Conservation (phyloP, 2,113 vertebrate species). For the Stegostoma tigrinum region DNA sequence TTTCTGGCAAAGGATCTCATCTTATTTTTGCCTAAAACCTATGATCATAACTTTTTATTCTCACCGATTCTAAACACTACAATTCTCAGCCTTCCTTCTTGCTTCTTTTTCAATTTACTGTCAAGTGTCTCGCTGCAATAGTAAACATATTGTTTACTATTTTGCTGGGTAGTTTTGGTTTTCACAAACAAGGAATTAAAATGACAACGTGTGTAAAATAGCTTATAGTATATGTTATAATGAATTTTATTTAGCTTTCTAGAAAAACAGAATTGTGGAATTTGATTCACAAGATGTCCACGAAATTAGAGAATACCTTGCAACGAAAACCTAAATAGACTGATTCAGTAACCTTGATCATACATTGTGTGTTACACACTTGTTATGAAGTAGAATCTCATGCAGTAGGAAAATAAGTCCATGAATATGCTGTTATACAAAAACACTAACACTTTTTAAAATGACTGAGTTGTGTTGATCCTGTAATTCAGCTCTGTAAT, state of each 20-base stretch:
- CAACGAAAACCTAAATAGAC: not conserved
- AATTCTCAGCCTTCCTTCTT: not conserved
- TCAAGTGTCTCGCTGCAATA: not conserved
- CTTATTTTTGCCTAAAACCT: not conserved
- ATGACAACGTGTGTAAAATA: not conserved
- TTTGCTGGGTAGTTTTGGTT: not conserved
- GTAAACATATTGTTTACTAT: not conserved
- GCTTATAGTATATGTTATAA: not conserved
- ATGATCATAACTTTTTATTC: not conserved
- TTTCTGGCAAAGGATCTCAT: not conserved
- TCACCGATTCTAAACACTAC: not conserved
- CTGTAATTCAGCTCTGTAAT: not conserved
- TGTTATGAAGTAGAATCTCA: not conserved
- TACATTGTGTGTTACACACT: not conserved
- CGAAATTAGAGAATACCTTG: not conserved
- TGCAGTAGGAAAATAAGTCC: not conserved
- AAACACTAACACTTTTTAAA: not conserved
- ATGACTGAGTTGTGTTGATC: not conserved
- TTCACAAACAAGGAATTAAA: not conserved
- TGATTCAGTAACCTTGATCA: not conserved
- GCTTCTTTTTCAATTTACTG: not conserved
- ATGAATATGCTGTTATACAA: not conserved
- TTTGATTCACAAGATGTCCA: not conserved
- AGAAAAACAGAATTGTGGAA: not conserved
- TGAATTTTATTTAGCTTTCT: not conserved